These are phyloP conservation scores for Columba guinea DNA, from an alignment of 2,797 vertebrate species.

Conservation along the genomic window DNA sequence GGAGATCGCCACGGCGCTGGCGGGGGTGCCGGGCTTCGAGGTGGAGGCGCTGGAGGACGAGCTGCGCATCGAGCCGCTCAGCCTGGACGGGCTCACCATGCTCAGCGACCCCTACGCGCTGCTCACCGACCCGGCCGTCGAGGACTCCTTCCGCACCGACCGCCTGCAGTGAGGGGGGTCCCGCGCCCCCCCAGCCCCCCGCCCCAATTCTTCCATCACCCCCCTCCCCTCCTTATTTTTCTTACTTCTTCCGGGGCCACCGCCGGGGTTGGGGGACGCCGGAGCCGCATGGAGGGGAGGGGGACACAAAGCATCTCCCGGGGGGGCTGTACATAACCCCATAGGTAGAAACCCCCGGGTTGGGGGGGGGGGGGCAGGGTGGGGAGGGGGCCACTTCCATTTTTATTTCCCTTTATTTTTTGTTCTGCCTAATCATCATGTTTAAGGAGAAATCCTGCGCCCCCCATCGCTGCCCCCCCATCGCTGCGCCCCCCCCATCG, in stretches of 20 bases:
- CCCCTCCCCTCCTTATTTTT: neutral
- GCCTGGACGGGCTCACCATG: slow-evolving; percentile 87
- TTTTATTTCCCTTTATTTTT: neutral
- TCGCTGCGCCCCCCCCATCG: neutral
- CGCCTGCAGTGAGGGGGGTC: slow-evolving; percentile 79
- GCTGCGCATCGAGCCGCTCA: slow-evolving; percentile 86
- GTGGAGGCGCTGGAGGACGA: slow-evolving; percentile 87
- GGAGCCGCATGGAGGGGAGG: neutral
- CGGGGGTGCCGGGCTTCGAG: slow-evolving; percentile 90
- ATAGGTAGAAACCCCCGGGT: neutral
- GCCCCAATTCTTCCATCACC: too few relatives aligned
- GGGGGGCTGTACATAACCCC: neutral
- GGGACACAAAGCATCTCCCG: too few relatives aligned
- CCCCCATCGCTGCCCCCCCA: too few relatives aligned
- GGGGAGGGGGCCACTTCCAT: neutral
- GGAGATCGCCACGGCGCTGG: slow-evolving; percentile 89
- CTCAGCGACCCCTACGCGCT: slow-evolving; percentile 88
- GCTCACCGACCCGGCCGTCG: slow-evolving; percentile 88
- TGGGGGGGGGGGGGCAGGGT: neutral
- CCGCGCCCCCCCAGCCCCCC: neutral
- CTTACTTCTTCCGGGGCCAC: too few relatives aligned
- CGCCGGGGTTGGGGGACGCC: neutral
- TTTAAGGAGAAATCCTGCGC: neutral
- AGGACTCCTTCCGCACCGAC: slow-evolving; percentile 92
- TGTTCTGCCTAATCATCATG: neutral